Conservation (phyloP, 1,140 invertebrate species). For the Heliconius himera region DNA sequence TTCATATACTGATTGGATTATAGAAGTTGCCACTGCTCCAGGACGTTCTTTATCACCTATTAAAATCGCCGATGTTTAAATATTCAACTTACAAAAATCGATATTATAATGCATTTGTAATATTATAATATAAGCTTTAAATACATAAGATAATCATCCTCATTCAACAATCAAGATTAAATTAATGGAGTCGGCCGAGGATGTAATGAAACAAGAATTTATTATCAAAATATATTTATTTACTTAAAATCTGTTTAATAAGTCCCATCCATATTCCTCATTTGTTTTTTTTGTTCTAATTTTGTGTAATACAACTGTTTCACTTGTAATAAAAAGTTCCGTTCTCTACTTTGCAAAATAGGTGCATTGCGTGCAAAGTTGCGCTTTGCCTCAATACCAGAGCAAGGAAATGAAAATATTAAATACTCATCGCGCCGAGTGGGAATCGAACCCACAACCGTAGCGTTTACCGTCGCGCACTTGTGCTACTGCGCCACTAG, state of each 20-base stretch:
- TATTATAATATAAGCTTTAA: neutral
- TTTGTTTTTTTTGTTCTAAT: too few species aligned
- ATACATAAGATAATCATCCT: neutral
- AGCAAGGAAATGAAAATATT: too few species aligned
- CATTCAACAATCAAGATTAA: too few species aligned
- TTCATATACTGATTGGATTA: slow-evolving; percentile 57
- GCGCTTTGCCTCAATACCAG: too few species aligned
- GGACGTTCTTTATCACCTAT: slow-evolving; percentile 10
- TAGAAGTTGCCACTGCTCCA: slow-evolving; percentile 36
- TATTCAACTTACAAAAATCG: neutral
- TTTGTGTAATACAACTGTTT: too few species aligned
- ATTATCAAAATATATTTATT: slow-evolving; percentile 39
- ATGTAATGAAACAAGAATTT: slow-evolving; percentile 36
- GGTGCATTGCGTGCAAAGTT: too few species aligned
- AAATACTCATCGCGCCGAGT: too few species aligned
- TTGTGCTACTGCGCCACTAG: too few species aligned
- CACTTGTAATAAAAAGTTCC: too few species aligned
- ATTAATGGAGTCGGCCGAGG: neutral
- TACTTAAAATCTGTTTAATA: slow-evolving; percentile 35
- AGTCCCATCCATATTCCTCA: neutral
- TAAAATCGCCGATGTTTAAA: slow-evolving; percentile 5
- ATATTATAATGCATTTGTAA: neutral
- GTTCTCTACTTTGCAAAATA: too few species aligned
- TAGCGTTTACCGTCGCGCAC: too few species aligned
- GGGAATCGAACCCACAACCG: too few species aligned